Evolutionary conservation across 1,140 invertebrate species (phyloP).

Genomic region (Solenopsis fugax): DNA sequence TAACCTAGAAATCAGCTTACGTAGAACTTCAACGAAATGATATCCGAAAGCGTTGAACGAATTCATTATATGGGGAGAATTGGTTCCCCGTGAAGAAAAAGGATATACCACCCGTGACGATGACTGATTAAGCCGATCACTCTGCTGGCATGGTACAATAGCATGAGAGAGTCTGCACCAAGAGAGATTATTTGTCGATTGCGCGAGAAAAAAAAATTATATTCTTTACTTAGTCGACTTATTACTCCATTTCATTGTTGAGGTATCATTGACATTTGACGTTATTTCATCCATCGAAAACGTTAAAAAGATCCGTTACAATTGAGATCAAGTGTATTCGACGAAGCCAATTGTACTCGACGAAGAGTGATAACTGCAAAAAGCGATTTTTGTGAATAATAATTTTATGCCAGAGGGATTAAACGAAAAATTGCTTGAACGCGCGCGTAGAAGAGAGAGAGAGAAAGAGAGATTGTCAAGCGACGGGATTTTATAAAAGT

Average conservation of each 20-base stretch:
- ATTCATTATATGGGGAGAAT: conserved; percentile 60
- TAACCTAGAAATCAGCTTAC: conserved; percentile 64
- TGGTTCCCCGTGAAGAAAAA: conserved; percentile 42
- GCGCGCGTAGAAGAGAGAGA: background rate
- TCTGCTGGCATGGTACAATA: conserved; percentile 35
- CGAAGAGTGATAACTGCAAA: background rate
- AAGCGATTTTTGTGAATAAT: background rate
- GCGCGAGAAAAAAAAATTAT: background rate
- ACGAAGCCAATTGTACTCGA: too few relatives aligned
- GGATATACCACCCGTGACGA: conserved; percentile 35
- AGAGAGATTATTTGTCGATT: conserved; percentile 55
- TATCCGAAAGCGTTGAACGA: conserved; percentile 44
- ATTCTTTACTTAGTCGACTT: conserved; percentile 11
- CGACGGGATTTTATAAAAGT: conserved; percentile 11
- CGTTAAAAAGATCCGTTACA: background rate
- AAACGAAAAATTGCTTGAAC: background rate
- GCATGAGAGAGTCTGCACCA: conserved; percentile 9
- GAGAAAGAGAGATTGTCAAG: background rate
- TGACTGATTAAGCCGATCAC: conserved; percentile 57
- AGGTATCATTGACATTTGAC: background rate
- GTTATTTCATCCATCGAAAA: background rate
- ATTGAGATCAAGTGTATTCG: background rate
- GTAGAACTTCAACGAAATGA: conserved; percentile 51
- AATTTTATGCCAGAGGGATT: background rate
- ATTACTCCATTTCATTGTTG: conserved; percentile 4